phyloP scores from a whole-genome alignment of 2,888 invertebrate species.

The Apodemia zela region DNA sequence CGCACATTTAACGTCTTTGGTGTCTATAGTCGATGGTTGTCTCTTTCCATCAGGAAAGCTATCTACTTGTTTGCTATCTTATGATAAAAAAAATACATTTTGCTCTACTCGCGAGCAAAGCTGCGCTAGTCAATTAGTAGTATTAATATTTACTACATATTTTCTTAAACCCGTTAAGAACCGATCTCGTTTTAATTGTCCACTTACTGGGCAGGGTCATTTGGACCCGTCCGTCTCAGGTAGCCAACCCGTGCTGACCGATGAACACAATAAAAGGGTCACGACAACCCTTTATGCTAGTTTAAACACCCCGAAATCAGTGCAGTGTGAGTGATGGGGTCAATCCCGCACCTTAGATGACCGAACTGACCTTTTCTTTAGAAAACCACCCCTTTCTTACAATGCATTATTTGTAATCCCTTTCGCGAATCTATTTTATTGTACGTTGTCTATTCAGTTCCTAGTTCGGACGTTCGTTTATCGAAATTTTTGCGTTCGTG shows the following conservation, averaged over 20 bases:
- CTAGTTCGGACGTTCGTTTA: slow-evolving; percentile 60
- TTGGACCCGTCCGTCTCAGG: background rate
- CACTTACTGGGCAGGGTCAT: slow-evolving; percentile 2
- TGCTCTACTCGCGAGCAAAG: no score
- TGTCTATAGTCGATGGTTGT: no score
- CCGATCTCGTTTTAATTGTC: slow-evolving; percentile 8
- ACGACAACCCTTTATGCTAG: slow-evolving; percentile 70
- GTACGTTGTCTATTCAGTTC: slow-evolving; percentile 59
- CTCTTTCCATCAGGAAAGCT: no score
- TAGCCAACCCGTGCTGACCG: slow-evolving; percentile 15
- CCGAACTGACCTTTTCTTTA: slow-evolving; percentile 68
- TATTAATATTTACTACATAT: background rate
- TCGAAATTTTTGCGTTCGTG: slow-evolving; percentile 76
- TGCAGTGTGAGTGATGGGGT: slow-evolving; percentile 79
- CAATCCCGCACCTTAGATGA: slow-evolving; percentile 66
- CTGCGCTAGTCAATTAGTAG: background rate
- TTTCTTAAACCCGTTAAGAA: background rate
- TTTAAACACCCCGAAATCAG: slow-evolving; percentile 73
- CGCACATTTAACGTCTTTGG: no score
- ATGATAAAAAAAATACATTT: no score
- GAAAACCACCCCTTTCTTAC: slow-evolving; percentile 72
- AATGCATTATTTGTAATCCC: slow-evolving; percentile 80
- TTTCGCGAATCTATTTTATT: slow-evolving; percentile 81
- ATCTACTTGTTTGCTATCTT: no score
- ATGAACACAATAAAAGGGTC: slow-evolving; percentile 42